A percentile compares a stretch with the other conserved stretches of the same genome.
These are phyloP conservation scores for Orius insidiosus DNA, from an alignment of 1,140 invertebrate species.

Conservation along the genomic window DNA sequence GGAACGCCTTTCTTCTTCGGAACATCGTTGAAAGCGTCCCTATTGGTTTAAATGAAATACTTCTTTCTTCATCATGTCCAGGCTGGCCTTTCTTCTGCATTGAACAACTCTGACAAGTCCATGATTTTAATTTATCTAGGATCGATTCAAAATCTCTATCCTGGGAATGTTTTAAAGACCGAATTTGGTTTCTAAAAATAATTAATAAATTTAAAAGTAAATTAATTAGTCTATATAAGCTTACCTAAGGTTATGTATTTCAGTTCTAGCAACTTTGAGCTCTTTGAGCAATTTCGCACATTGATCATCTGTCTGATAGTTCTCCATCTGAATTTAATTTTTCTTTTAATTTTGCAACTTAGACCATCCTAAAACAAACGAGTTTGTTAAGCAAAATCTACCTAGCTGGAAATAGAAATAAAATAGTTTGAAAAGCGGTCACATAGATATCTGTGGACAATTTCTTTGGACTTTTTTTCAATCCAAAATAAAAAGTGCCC, in stretches of 20 bases:
- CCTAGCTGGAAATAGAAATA: too few species aligned
- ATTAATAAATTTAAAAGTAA: constrained; percentile 1
- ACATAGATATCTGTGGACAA: too few species aligned
- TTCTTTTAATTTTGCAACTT: too few species aligned
- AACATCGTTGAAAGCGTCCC: constrained; percentile 29
- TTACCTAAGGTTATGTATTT: constrained; percentile 18
- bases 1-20: constrained; percentile 72
- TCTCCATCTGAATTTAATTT: too few species aligned
- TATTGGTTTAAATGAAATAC: constrained; percentile 15
- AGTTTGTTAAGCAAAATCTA: too few species aligned
- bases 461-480: too few species aligned
- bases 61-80: constrained; percentile 1
- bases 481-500: too few species aligned
- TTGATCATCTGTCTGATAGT: too few species aligned
- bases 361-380: too few species aligned
- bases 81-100: background rate
- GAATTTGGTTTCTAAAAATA: constrained; percentile 13
- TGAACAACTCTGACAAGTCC: constrained; percentile 13
- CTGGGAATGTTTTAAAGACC: constrained; percentile 10
- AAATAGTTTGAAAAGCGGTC: too few species aligned
- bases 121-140: constrained; percentile 1
- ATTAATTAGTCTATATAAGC: background rate
- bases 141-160: constrained; percentile 13
- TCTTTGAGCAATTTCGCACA: too few species aligned
- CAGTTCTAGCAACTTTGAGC: constrained; percentile 16